Base-by-base conservation (phyloP, 2,797 vertebrate species). In the Pygocentrus nattereri region DNA sequence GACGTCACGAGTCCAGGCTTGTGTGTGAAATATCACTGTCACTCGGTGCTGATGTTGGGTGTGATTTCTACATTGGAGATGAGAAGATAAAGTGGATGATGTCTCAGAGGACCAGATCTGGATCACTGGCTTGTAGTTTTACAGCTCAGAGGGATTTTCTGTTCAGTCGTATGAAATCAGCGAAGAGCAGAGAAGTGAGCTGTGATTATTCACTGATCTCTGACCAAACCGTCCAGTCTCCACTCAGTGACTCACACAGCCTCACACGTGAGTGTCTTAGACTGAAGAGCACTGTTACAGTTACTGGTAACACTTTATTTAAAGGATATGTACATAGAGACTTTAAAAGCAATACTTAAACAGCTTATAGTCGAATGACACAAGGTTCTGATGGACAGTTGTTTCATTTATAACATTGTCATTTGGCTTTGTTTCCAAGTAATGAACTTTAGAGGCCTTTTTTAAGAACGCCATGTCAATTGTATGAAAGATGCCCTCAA, bases 131-230 rank as follows among this genome's bases (percentile, higher is more conserved):
- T 15, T 61, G 58, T 61, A 30, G 12, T 0, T 61, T 30, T 13
- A 2, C 3, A 61, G 25, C 2, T 1, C 11, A 11, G 61, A n/a
- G 61, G 58, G 30, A 15, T 27, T 27, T 25, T 61, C 10, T 61
- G 58, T 0, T 4, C 58, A 27, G 16, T 30, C 58, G 58, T 61
- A 0, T 16, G 7, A 3, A 31, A 2, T 27, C n/a, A 64, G 61
- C 12, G 12, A 31, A 2, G 6, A 65, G 30, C 62, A 18, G 18
- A 31, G 62, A 65, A 18, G 18, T 65, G 16, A 38, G 30, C 4
- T 65, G 62, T 62, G 91, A 93, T 87, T 93, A 21, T 38, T 65
- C 27, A 6, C 19, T 65, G 21, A 21, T 21, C 31, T 31, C 27
- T 4, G 59, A 65, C 5, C 8, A 5, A 16, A 31, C 27, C 31